Base-by-base conservation (phyloP, 37 sponge, comb jelly and placozoan genomes). In the Aphrocallistes beatrix region DNA sequence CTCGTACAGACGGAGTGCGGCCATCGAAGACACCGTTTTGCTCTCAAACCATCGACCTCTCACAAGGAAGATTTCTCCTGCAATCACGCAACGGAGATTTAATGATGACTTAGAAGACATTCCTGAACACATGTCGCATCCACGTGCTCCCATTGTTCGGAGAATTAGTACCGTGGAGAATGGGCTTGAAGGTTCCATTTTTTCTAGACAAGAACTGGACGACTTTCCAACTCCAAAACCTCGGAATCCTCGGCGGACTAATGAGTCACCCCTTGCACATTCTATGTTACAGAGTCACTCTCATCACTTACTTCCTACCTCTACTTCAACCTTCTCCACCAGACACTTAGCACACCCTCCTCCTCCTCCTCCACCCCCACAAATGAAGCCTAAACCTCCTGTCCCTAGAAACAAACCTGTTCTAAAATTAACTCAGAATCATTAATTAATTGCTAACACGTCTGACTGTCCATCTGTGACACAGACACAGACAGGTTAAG, bases 351-450 rank as follows among this genome's bases (percentile, higher is more conserved):
- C 83, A 28, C n/a, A 23, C 83, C 82, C 48, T 36, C 49, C 50
- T 19, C 87, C 87, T 8, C 36, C 82, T 39, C 85, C 30, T 39
- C 40, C 86, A 30, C 36, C 85, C 39, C 39, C 85, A n/a, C 81
- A 42, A 6, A 51, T 30, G 37, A 84, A 84, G 28, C 88, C 87
- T 0, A 87, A 87, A 37, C 90, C 87, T 16, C 83, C 85, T 25
- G 51, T 21, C 23, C 84, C 85, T 6, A 48, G 47, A 37, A 81
- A 83, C 0, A 50, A 85, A 36, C 37, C 38, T 23, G 37, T 32
- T 19, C 37, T 38, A 25, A 6, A 39, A 25, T 37, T 17, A 3
- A 1, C 83, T 16, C 48, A 60, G 3, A 60, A 60, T 13, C n/a
- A n/a, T n/a, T n/a, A 60, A 13, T 60, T 60, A 32, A 60, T 60